Conservation (phyloP, 1,140 invertebrate genomes). For the Leptonema lineaticorne region DNA sequence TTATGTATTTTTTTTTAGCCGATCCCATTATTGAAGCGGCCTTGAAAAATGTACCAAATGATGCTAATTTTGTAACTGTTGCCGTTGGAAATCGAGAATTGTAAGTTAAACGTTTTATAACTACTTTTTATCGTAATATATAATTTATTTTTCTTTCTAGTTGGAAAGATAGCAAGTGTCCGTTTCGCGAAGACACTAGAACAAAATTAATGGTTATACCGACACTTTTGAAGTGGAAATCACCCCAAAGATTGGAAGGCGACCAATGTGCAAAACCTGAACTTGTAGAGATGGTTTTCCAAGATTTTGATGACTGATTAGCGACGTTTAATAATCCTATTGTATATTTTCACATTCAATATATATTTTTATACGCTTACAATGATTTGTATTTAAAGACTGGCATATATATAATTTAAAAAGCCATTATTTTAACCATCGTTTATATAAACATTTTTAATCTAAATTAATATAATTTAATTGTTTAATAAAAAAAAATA, state of each 20-base stretch:
- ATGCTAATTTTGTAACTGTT: conserved; percentile 64
- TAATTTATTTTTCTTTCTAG: conserved; percentile 52
- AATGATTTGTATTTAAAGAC: too few relatives aligned
- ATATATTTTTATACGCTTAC: background rate
- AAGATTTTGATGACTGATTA: conserved; percentile 45
- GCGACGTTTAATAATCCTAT: too few relatives aligned
- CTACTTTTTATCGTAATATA: conserved; percentile 2
- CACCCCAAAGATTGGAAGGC: conserved; percentile 70
- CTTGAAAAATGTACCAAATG: conserved; percentile 57
- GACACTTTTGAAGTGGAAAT: conserved; percentile 71
- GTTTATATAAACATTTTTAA: too few relatives aligned
- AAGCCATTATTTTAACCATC: too few relatives aligned
- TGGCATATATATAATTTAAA: too few relatives aligned
- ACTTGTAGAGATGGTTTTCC: conserved; percentile 68
- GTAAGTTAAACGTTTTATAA: conserved; percentile 54
- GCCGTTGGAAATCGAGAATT: conserved; percentile 67
- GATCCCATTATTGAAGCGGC: conserved; percentile 64
- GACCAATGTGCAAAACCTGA: conserved; percentile 66
- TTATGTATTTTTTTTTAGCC: conserved; percentile 46
- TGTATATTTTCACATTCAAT: background rate
- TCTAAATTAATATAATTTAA: too few relatives aligned
- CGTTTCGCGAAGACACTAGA: conserved; percentile 69
- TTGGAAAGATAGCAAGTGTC: conserved; percentile 73
- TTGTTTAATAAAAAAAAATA: too few relatives aligned
- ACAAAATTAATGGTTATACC: conserved; percentile 71